These are phyloP conservation scores for Caenorhabditis angaria DNA, from an alignment of 2,888 invertebrate genomes.

Conservation along the genomic window DNA sequence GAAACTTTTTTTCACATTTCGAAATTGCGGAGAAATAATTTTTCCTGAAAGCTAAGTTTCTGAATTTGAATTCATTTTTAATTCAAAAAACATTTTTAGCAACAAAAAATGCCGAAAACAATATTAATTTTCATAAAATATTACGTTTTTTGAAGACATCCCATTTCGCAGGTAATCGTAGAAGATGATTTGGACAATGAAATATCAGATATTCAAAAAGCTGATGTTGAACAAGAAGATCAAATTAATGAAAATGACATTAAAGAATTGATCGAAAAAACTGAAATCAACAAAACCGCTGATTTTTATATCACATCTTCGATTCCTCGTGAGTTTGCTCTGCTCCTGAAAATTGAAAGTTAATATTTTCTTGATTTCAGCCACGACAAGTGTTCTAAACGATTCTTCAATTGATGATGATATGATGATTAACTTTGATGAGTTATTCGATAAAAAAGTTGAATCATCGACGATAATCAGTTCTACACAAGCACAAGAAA, in stretches of 20 bases:
- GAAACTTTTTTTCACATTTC: too few relatives aligned
- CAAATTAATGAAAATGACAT: constrained; percentile 11
- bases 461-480: neutral
- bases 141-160: neutral
- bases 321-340: constrained; percentile 26
- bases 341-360: too few relatives aligned
- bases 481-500: neutral
- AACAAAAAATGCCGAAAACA: too few relatives aligned
- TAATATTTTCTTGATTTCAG: neutral
- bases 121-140: too few relatives aligned
- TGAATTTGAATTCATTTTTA: too few relatives aligned
- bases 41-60: too few relatives aligned
- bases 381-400: too few relatives aligned
- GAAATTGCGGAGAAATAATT: too few relatives aligned
- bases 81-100: too few relatives aligned
- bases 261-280: constrained; percentile 29
- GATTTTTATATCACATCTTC: constrained; percentile 40
- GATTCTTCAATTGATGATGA: neutral
- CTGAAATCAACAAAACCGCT: constrained; percentile 18
- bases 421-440: neutral
- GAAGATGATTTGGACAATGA: constrained; percentile 4
- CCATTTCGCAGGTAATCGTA: neutral
- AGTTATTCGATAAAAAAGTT: neutral
- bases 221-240: constrained; percentile 18
- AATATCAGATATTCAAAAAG: constrained; percentile 1